Conservation (phyloP, 1,140 invertebrate species). For the Neomicropteryx cornuta region DNA sequence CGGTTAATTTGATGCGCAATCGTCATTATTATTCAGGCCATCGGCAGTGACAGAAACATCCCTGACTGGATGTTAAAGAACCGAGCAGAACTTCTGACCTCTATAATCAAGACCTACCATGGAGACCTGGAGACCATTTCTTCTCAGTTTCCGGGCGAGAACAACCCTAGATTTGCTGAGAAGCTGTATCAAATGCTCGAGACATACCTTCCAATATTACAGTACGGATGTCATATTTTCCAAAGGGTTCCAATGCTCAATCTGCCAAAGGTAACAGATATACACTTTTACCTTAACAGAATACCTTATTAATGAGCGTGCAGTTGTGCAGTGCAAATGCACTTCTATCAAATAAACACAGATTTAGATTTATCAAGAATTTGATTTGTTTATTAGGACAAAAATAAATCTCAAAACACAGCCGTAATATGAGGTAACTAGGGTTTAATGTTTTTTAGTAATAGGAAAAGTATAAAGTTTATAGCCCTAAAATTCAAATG, state of each 20-base stretch:
- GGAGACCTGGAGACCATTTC: constrained; percentile 60
- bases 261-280: constrained; percentile 69
- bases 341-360: too few species aligned
- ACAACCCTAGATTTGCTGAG: constrained; percentile 53
- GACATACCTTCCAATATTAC: constrained; percentile 70
- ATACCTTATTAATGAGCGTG: too few species aligned
- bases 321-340: too few species aligned
- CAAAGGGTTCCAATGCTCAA: constrained; percentile 63
- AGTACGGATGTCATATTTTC: constrained; percentile 66
- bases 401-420: too few species aligned
- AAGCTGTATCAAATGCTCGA: constrained; percentile 75
- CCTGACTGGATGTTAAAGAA: constrained; percentile 67
- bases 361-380: too few species aligned
- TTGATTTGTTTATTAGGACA: too few species aligned
- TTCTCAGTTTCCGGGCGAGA: constrained; percentile 41
- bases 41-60: constrained; percentile 76
- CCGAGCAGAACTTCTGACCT: constrained; percentile 56
- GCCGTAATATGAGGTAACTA: too few species aligned
- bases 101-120: constrained; percentile 67
- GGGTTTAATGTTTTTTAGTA: too few species aligned
- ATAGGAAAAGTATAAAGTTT: too few species aligned
- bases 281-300: too few species aligned
- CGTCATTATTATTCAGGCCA: constrained; percentile 50
- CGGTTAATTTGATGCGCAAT: too few species aligned
- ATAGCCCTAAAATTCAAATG: too few species aligned